phyloP scores from a whole-genome alignment of 1,140 invertebrate genomes.

The Argopecten irradians region DNA sequence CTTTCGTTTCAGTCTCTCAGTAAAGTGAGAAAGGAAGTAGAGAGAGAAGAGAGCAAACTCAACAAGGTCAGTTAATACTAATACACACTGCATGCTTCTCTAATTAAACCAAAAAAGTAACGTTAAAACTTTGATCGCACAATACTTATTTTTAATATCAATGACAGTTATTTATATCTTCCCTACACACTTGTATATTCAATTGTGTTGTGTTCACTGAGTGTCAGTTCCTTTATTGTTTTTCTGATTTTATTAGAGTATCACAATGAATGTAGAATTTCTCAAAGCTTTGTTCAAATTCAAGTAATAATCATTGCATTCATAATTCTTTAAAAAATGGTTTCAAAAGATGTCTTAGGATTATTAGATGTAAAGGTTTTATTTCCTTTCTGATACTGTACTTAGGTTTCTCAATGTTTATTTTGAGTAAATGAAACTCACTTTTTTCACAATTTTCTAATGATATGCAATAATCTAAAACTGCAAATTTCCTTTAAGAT shows the following conservation, averaged over 20 bases:
- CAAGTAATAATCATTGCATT: neutral
- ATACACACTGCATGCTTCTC: neutral
- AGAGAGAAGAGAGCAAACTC: conserved; percentile 68
- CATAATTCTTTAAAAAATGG: neutral
- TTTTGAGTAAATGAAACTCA: too few relatives aligned
- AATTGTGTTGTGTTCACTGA: too few relatives aligned
- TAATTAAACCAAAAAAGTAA: neutral
- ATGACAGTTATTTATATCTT: conserved; percentile 24
- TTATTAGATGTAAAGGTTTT: too few relatives aligned
- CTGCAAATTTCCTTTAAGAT: neutral
- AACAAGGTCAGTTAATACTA: conserved; percentile 58
- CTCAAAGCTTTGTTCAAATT: neutral
- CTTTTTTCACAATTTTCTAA: too few relatives aligned
- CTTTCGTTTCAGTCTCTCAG: conserved; percentile 64
- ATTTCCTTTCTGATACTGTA: too few relatives aligned
- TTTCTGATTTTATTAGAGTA: neutral
- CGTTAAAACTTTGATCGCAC: neutral
- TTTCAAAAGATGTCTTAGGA: too few relatives aligned
- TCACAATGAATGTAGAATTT: neutral
- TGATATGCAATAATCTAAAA: too few relatives aligned
- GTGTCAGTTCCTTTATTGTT: too few relatives aligned
- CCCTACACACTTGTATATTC: neutral
- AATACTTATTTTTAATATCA: conserved; percentile 48
- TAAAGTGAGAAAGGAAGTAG: conserved; percentile 67
- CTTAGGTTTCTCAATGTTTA: too few relatives aligned